A percentile compares a stretch with the other conserved stretches of the same genome.
phyloP scores from a whole-genome alignment of 2,888 invertebrate species.

The Erpobdella octoculata region DNA sequence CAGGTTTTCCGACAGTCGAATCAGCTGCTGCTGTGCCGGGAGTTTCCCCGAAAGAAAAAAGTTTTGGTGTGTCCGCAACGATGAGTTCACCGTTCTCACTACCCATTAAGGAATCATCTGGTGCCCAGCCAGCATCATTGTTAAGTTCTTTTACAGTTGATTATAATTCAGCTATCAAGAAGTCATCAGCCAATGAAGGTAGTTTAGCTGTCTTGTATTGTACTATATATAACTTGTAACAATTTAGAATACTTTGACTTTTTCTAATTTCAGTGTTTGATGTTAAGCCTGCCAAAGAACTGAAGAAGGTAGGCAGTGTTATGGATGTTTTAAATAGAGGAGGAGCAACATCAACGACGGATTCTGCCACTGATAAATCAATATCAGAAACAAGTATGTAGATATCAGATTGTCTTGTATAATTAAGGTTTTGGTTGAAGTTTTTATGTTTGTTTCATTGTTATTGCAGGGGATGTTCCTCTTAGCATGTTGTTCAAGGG shows the following conservation, averaged over 20 bases:
- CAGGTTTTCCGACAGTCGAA: too few relatives aligned
- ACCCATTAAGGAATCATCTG: background rate
- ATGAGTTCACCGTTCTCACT: background rate
- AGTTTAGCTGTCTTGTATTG: background rate
- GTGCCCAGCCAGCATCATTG: too few relatives aligned
- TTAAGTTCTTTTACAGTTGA: too few relatives aligned
- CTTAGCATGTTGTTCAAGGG: background rate
- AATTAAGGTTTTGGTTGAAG: too few relatives aligned
- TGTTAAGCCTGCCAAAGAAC: background rate
- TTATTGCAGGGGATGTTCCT: too few relatives aligned
- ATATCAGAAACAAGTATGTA: background rate
- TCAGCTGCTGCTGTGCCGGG: too few relatives aligned
- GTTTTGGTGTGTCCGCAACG: too few relatives aligned
- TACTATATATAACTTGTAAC: background rate
- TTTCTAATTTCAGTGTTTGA: too few relatives aligned
- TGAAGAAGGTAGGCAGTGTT: slow-evolving; percentile 10
- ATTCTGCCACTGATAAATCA: background rate
- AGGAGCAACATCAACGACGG: background rate
- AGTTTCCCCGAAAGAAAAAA: too few relatives aligned
- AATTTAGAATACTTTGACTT: background rate
- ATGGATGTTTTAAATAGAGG: slow-evolving; percentile 7
- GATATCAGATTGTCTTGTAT: too few relatives aligned
- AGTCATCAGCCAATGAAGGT: background rate
- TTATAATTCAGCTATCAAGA: background rate
- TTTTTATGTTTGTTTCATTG: too few relatives aligned